A percentile compares a stretch with the other conserved stretches of the same genome.
These are phyloP conservation scores for Xenops minutus DNA, from an alignment of 2,797 vertebrate species.

Conservation along the genomic window DNA sequence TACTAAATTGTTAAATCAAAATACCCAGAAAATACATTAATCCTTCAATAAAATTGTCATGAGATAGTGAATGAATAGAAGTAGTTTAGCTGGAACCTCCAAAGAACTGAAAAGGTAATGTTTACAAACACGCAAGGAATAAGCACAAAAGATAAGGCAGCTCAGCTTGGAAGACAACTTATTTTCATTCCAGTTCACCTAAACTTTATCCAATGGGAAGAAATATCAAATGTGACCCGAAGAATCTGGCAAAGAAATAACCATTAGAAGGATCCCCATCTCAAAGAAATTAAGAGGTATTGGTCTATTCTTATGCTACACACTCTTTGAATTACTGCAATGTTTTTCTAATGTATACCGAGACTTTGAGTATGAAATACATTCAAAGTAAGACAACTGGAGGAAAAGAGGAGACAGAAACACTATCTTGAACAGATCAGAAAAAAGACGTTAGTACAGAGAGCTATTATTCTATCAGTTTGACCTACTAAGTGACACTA, in stretches of 20 bases:
- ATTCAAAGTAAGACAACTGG: not conserved
- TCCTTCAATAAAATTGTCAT: not conserved
- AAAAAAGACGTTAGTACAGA: accelerated
- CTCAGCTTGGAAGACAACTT: not conserved
- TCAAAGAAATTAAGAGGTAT: not conserved
- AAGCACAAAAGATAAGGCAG: not conserved
- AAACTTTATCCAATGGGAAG: not conserved
- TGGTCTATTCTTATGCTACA: not conserved
- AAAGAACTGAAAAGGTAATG: not conserved
- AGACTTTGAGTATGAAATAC: not conserved
- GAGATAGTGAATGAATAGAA: not conserved
- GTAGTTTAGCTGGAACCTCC: not conserved
- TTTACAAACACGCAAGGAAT: not conserved
- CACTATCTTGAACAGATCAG: not conserved
- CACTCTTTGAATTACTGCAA: not conserved
- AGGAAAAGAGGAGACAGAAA: not conserved
- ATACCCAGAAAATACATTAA: not conserved
- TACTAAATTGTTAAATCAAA: not conserved
- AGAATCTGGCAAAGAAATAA: not conserved
- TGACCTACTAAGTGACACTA: not conserved
- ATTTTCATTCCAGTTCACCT: not conserved
- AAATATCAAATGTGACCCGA: not conserved
- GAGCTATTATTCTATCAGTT: not conserved
- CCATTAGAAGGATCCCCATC: not conserved
- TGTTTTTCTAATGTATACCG: not conserved